Conservation (phyloP, 2,797 vertebrate genomes). For the Nyctibius grandis region DNA sequence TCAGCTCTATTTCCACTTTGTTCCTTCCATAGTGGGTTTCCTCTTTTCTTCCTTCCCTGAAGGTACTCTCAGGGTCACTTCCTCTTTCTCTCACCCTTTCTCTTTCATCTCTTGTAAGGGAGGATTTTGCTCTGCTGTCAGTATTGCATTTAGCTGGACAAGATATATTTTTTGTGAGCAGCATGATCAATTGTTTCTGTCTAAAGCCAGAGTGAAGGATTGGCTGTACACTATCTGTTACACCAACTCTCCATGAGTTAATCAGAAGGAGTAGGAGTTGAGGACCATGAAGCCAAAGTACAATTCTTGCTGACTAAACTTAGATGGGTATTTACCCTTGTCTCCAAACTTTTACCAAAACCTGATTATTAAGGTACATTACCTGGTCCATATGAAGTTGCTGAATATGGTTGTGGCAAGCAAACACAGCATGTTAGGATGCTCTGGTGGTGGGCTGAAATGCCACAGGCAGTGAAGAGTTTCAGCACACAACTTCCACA, state of each 20-base stretch:
- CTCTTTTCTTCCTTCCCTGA: not conserved
- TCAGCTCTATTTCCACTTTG: not conserved
- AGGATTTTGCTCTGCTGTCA: not conserved
- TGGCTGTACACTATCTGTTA: not conserved
- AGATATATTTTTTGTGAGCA: not conserved
- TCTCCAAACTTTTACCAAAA: not conserved
- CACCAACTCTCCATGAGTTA: not conserved
- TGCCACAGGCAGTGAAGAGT: not conserved
- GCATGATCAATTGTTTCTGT: not conserved
- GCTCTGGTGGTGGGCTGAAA: not conserved
- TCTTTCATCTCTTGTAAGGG: not conserved
- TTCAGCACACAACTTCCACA: not conserved
- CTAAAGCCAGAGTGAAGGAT: not conserved
- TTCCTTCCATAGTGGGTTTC: not conserved
- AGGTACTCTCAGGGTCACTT: not conserved
- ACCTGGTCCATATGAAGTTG: not conserved
- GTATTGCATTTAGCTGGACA: not conserved
- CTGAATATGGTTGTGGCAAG: not conserved
- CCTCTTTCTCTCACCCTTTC: not conserved
- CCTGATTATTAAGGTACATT: not conserved
- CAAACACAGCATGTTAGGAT: not conserved
- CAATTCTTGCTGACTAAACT: not conserved
- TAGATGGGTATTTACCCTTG: not conserved
- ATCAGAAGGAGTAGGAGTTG: not conserved
- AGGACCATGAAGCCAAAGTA: not conserved